Base-by-base conservation (phyloP, 2,797 vertebrate genomes). In the Denticeps clupeoides region DNA sequence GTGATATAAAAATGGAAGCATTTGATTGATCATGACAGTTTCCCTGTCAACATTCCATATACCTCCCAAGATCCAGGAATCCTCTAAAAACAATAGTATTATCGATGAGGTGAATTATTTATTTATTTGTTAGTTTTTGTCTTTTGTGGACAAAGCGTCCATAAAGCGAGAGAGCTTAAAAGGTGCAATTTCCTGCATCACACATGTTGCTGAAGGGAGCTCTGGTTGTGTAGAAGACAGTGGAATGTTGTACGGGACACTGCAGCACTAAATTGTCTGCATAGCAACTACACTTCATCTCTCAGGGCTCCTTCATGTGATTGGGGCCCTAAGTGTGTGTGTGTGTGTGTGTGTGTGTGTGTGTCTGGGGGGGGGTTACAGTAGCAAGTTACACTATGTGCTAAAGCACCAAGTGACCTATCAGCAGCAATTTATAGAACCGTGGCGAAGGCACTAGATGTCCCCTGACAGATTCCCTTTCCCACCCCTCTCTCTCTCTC, bases 401-500 rank as follows among this genome's bases (percentile, higher is more conserved):
- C 75, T 61, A 59, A 76, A 73, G 53, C 73, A 72, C 63, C 63
- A 60, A 75, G 70, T 81, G 74, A 79, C 73, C 74, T 70, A 68
- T 72, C 71, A 58, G 69, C 67, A 75, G 75, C 74, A 82, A 77
- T 82, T 82, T 82, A 80, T 83, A 82, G 82, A 78, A 78, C 55
- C 67, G 65, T 70, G 71, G 65, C 71, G 57, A 68, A 65, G 57
- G 65, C 68, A 62, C 64, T 69, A 51, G 57, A 69, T 71, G 62
- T 67, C 58, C 66, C 62, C 59, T 63, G 67, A 65, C 63, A 65
- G 68, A 75, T 72, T 74, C 55, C 24, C 61, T 69, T 76, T 67
- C 70, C 65, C 70, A 41, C 51, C 55, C 56, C 63, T 48, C 26
- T 1, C 7, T 18, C 33, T 38, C 23, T 13, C 35, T 31, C 18